phyloP scores from a whole-genome alignment of 2,888 invertebrate species.

The Osedax fenrisi region DNA sequence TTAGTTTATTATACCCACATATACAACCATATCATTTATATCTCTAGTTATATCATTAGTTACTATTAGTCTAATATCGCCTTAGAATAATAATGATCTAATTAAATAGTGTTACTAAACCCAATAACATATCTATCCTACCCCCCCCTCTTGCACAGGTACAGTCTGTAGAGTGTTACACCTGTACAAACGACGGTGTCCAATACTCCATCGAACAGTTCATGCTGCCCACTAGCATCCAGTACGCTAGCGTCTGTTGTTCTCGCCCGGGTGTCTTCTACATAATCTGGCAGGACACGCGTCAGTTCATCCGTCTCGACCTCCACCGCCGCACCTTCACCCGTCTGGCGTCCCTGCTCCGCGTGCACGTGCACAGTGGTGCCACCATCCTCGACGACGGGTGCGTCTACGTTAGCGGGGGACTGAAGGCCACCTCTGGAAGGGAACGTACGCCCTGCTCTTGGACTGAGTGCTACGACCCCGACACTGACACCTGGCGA shows the following conservation, averaged over 20 bases:
- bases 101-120: too few relatives aligned
- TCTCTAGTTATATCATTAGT: too few relatives aligned
- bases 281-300: slow-evolving; percentile 49
- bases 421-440: slow-evolving; percentile 38
- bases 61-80: too few relatives aligned
- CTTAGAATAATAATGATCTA: too few relatives aligned
- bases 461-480: slow-evolving; percentile 46
- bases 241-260: slow-evolving; percentile 43
- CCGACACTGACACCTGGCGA: slow-evolving; percentile 43
- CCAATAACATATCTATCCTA: too few relatives aligned
- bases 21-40: too few relatives aligned
- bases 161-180: slow-evolving; percentile 47
- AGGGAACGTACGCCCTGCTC: slow-evolving; percentile 37
- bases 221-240: slow-evolving; percentile 45
- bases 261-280: slow-evolving; percentile 38
- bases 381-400: slow-evolving; percentile 41
- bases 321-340: slow-evolving; percentile 46
- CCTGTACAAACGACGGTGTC: slow-evolving; percentile 39
- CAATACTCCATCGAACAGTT: slow-evolving; percentile 44
- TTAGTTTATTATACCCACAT: too few relatives aligned
- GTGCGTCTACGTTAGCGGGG: slow-evolving; percentile 46
- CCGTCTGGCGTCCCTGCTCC: slow-evolving; percentile 41
- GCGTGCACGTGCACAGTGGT: slow-evolving; percentile 42
- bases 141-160: slow-evolving; percentile 36
- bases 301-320: slow-evolving; percentile 45